Evolutionary conservation across 1,140 invertebrate species (phyloP).

Genomic region (Eurosta solidaginis): DNA sequence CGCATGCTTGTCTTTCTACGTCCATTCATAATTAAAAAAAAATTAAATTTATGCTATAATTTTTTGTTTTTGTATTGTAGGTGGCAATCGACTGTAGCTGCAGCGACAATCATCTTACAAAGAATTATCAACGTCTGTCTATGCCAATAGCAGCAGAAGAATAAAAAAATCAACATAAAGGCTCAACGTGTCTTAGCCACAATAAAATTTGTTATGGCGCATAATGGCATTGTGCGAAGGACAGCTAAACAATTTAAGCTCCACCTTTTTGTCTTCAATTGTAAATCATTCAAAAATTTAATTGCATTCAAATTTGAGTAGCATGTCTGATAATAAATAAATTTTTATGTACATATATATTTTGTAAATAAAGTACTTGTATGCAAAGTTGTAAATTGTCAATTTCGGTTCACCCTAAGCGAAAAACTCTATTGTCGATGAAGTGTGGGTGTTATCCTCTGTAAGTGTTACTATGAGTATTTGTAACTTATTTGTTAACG

Average conservation of each 20-base stretch:
- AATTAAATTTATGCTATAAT: slow-evolving; percentile 1
- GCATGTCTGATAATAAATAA: slow-evolving; percentile 9
- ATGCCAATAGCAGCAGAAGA: background rate
- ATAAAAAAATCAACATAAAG: too few relatives aligned
- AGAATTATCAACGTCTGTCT: background rate
- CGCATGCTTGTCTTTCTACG: background rate
- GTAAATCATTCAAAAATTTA: slow-evolving; percentile 25
- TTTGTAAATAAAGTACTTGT: background rate
- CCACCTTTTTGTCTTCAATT: slow-evolving; percentile 20
- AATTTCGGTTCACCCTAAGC: background rate
- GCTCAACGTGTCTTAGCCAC: background rate
- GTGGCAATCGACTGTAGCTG: slow-evolving; percentile 7
- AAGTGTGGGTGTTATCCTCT: background rate
- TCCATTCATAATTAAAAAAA: background rate
- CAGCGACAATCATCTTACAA: background rate
- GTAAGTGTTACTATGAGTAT: background rate
- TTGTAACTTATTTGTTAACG: background rate
- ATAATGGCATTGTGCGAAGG: slow-evolving; percentile 5
- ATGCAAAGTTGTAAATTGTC: too few relatives aligned
- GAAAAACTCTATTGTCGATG: background rate
- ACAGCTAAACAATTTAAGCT: slow-evolving; percentile 14
- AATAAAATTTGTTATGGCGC: background rate
- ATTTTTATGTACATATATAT: background rate
- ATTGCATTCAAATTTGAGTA: slow-evolving; percentile 20
- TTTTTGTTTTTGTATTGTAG: slow-evolving; percentile 9